Base-by-base conservation (phyloP, 2,888 invertebrate species). In the Eupithecia centaureata region DNA sequence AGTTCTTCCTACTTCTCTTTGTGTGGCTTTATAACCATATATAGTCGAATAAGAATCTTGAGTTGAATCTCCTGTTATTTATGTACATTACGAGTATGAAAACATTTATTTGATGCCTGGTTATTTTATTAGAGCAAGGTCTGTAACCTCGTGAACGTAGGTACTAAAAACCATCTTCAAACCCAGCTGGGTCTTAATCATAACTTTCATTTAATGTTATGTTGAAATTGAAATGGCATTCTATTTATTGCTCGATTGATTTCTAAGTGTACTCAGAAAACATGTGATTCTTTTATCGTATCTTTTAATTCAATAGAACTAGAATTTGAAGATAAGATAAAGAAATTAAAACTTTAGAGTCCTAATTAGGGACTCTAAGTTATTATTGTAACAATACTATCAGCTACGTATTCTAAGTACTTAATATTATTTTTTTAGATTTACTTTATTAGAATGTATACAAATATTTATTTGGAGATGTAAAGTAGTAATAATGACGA, bases 371-470 rank as follows among this genome's bases (percentile, higher is more conserved):
- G 47, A 22, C 22, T 22, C 10, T 47, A 47, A 47, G 22, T 47
- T 18, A 13, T 47, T 4, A 47, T 10, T 18, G 22, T 47, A 42
- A 47, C 8, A 42, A 18, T 18, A n/a, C 38, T 18, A 42, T 42
- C 42, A 47, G 42, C 42, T 42, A 42, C 18, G 42, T 42, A 42
- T 42, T 42, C 18, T 42, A 22, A 47, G 18, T 47, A 47, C 47
- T 47, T 47, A 47, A 47, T 22, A 4, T 38, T n/a, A n/a, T 7
- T 38, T 12, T 18, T 22, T 22, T 4, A 22, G 18, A 22, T 10
- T 12, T 47, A 22, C 47, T 47, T 47, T n/a, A n/a, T 18, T 47
- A 12, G 22, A 42, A 47, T 47, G 47, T 42, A 42, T 47, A 47
- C 18, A 47, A 35, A 42, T 42, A 47, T 47, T 47, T 47, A 47